Evolutionary conservation across 2,113 vertebrate genomes (phyloP).

Genomic region (Tautogolabrus adspersus): DNA sequence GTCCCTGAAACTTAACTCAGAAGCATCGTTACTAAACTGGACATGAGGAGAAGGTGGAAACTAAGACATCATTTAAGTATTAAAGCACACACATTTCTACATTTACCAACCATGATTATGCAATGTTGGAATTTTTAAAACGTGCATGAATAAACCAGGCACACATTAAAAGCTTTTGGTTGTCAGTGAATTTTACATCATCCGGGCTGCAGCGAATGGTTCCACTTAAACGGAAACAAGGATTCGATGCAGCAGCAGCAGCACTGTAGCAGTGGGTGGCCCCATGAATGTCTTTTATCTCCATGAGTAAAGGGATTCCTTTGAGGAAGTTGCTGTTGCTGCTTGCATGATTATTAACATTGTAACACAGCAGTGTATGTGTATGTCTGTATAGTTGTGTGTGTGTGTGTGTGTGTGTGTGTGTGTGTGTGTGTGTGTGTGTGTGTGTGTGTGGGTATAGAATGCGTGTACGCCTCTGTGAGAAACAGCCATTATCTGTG

Average conservation of each 20-base stretch:
- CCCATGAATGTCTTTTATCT: slow-evolving; percentile 36
- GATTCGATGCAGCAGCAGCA: slow-evolving; percentile 31
- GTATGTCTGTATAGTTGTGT: background rate
- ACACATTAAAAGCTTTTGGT: background rate
- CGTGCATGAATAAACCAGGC: background rate
- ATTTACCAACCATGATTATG: background rate
- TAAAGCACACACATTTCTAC: background rate
- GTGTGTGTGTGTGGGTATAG: background rate
- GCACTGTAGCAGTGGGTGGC: slow-evolving; percentile 23
- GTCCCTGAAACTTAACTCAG: no score
- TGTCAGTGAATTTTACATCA: slow-evolving; percentile 15
- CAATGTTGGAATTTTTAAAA: background rate
- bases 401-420: slow-evolving; percentile 2
- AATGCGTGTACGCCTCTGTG: background rate
- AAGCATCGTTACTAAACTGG: no score
- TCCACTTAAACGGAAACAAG: slow-evolving; percentile 31
- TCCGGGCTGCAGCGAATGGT: background rate
- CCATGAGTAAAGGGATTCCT: slow-evolving; percentile 28
- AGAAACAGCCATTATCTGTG: slow-evolving; percentile 7
- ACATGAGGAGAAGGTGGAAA: no score
- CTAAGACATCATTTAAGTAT: background rate
- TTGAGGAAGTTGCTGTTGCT: slow-evolving; percentile 12
- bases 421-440: background rate
- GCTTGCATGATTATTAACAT: slow-evolving; percentile 34
- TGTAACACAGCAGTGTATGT: slow-evolving; percentile 10